A percentile compares a stretch with the other conserved stretches of the same genome.
These are phyloP conservation scores for Zygogramma bicolorata DNA, from an alignment of 2,888 invertebrate genomes.

Conservation along the genomic window DNA sequence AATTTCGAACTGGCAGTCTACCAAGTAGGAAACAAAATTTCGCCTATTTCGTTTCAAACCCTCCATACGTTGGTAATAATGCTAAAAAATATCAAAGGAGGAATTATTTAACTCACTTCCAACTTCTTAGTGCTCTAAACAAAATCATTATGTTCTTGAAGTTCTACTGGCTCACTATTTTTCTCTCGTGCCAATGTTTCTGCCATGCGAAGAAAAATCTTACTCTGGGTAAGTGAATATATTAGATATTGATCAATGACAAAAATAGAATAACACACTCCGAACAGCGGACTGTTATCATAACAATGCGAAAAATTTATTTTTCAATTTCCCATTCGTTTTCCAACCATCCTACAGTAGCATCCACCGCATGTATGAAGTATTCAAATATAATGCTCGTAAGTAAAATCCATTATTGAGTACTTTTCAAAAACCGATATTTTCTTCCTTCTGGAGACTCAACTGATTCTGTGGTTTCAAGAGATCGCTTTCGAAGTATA, in stretches of 20 bases:
- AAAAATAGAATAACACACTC: too few species aligned
- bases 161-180: not conserved
- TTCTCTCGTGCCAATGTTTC: not conserved
- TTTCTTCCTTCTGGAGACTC: too few species aligned
- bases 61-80: not conserved
- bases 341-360: not conserved
- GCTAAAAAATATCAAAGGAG: not conserved
- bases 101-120: not conserved
- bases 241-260: not conserved
- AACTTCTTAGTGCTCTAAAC: not conserved
- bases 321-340: not conserved
- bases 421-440: too few species aligned
- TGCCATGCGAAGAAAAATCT: not conserved
- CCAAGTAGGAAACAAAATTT: conserved; percentile 18
- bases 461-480: too few species aligned
- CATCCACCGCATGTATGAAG: too few species aligned
- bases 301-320: not conserved
- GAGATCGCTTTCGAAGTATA: too few species aligned
- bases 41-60: not conserved
- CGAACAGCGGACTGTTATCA: too few species aligned
- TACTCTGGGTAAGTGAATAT: not conserved
- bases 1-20: conserved; percentile 15
- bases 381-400: too few species aligned
- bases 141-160: not conserved
- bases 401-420: too few species aligned